A percentile compares a stretch with the other conserved stretches of the same genome.
These are phyloP conservation scores for Scomber scombrus DNA, from an alignment of 2,113 vertebrate species.

Conservation along the genomic window DNA sequence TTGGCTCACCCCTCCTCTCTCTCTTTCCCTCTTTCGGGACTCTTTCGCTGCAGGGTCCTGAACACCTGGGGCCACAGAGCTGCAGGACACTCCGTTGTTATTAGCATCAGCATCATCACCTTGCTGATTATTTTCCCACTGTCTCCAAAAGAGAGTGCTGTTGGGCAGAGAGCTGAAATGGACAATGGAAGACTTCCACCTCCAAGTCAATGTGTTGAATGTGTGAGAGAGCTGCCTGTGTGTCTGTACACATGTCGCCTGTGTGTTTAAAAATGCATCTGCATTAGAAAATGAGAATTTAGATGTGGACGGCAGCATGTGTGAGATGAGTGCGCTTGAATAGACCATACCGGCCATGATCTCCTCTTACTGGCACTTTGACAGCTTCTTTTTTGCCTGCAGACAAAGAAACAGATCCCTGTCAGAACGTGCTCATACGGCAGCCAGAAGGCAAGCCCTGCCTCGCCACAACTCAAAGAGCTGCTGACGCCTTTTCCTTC, in stretches of 20 bases:
- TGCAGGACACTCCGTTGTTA: slow-evolving; percentile 40
- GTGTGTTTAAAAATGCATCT: background rate
- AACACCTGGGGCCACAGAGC: slow-evolving; percentile 39
- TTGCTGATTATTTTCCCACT: slow-evolving; percentile 42
- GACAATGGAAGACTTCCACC: slow-evolving; percentile 30
- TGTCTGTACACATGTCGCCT: background rate
- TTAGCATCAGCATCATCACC: slow-evolving; percentile 58
- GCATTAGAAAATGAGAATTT: slow-evolving; percentile 5
- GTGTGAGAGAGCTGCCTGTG: background rate
- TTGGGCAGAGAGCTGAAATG: slow-evolving; percentile 56
- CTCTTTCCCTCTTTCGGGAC: slow-evolving; percentile 15
- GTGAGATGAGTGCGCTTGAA: slow-evolving; percentile 6
- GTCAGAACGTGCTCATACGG: slow-evolving; percentile 32
- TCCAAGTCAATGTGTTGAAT: background rate
- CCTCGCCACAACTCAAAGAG: slow-evolving; percentile 17
- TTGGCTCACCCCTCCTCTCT: slow-evolving; percentile 22
- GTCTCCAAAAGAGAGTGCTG: slow-evolving; percentile 72
- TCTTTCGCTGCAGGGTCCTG: slow-evolving; percentile 30
- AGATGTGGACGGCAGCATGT: background rate
- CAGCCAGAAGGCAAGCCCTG: slow-evolving; percentile 12
- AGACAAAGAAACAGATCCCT: slow-evolving; percentile 71
- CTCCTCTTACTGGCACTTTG: slow-evolving; percentile 43
- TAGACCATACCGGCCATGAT: background rate
- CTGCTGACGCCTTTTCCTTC: slow-evolving; percentile 23
- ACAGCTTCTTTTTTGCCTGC: slow-evolving; percentile 65